Base-by-base conservation (phyloP, 2,797 vertebrate genomes). In the Brotula barbata region DNA sequence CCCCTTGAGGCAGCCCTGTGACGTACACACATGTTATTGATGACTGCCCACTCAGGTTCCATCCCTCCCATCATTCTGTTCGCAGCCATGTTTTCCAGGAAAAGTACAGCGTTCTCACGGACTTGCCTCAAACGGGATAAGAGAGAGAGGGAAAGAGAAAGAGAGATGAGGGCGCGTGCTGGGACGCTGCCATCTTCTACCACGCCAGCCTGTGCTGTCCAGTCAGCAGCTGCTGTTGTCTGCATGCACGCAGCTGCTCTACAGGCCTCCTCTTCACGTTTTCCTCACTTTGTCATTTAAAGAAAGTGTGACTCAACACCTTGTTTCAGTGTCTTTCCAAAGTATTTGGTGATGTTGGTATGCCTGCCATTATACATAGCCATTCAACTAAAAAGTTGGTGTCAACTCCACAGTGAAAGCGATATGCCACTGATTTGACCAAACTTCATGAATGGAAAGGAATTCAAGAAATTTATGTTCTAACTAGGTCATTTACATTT, bases 11-110 rank as follows among this genome's bases (percentile, higher is more conserved):
- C 81, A 71, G 77, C 75, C 31, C 76, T 72, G 85, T 90, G 87
- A 89, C 86, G 85, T 90, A 75, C 78, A 67, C 85, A 75, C 80
- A 78, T 88, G 85, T 90, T 88, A 84, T 89, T 88, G 86, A 86
- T 85, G 84, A 85, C 81, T 85, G 37, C 75, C 79, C 78, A 64
- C 83, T 87, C 87, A 69, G 83, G 86, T 87, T 89, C 85, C 80
- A 84, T 73, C 76, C 75, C 73, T 80, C 82, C 81, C 71, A 70
- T 76, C 63, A 64, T 75, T 83, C 68, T 73, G 84, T 85, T 85
- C 75, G 74, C 80, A 88, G 81, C 74, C 57, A 71, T 71, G 83
- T 79, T 78, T 88, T 88, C 87, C 87, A 87, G 87, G 86, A 89
- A 90, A 89, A 85, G 83, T 78, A 75, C 77, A 77, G 52, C 59